Conservation (phyloP, 2,113 vertebrate genomes). For the Ammodramus savannarum region DNA sequence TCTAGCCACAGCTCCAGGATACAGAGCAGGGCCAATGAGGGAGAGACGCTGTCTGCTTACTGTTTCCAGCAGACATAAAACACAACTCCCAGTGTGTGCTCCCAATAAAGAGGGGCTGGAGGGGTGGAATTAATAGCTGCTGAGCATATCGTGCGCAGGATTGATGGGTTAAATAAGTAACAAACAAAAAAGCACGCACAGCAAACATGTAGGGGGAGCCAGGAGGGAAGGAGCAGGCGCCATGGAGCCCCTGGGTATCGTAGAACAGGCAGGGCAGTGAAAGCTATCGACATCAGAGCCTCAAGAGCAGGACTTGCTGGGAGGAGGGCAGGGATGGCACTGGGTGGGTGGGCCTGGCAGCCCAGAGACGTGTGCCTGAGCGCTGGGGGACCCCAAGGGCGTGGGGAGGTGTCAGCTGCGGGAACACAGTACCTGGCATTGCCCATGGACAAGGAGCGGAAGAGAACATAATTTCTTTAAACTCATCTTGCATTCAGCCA, state of each 20-base stretch:
- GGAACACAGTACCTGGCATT: not conserved
- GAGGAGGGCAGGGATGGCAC: not conserved
- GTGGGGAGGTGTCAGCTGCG: not conserved
- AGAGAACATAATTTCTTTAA: slow-evolving; percentile 79
- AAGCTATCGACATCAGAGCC: not conserved
- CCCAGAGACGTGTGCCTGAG: fast-evolving
- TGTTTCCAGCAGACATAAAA: slow-evolving; percentile 45
- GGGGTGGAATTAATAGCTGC: slow-evolving; percentile 26
- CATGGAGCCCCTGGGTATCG: not conserved
- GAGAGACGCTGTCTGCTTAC: not conserved
- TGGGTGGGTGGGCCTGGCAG: fast-evolving
- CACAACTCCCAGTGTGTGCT: slow-evolving; percentile 33
- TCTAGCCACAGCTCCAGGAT: slow-evolving; percentile 1
- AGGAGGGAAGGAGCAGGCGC: not conserved
- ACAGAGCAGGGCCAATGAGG: not conserved
- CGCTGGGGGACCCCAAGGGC: not conserved
- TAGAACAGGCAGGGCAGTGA: not conserved
- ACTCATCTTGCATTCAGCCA: slow-evolving; percentile 87
- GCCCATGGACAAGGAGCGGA: slow-evolving; percentile 37
- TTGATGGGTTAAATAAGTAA: slow-evolving; percentile 35
- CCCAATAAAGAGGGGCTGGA: slow-evolving; percentile 36
- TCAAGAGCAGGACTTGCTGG: not conserved
- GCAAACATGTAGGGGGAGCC: not conserved
- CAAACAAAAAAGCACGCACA: not conserved
- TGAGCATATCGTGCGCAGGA: not conserved